These are phyloP conservation scores for Zoanthus sansibaricus DNA, from an alignment of 92 coral and sea anemone genomes.

Conservation along the genomic window DNA sequence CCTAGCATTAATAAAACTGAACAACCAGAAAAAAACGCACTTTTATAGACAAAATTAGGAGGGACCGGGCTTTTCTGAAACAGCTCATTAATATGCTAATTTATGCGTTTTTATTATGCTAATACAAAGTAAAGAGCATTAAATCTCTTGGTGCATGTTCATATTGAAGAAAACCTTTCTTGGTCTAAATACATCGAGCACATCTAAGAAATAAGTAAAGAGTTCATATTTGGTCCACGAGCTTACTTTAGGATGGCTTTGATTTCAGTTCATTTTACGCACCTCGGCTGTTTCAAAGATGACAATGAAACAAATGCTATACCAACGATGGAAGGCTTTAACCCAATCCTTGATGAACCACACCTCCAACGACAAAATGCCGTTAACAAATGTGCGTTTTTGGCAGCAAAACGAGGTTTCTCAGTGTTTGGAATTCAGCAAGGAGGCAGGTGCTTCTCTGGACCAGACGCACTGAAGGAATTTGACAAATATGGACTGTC, in stretches of 20 bases:
- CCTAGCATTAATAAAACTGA: no score
- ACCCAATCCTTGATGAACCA: constrained; percentile 46
- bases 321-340: constrained; percentile 9
- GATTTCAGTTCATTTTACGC: constrained; percentile 28
- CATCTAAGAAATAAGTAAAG: no score
- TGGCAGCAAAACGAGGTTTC: constrained; percentile 34
- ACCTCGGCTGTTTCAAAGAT: constrained; percentile 55
- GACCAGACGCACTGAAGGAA: constrained; percentile 15
- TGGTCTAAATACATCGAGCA: no score
- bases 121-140: no score
- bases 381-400: constrained; percentile 33
- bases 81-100: no score
- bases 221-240: no score
- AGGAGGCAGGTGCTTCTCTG: constrained; percentile 48
- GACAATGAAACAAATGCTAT: constrained; percentile 4
- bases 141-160: no score
- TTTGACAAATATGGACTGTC: constrained; percentile 31
- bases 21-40: no score
- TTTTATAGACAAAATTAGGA: no score
- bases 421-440: constrained; percentile 41
- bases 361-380: constrained; percentile 30
- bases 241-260: not conserved
- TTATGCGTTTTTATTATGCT: no score
- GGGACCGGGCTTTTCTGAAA: no score
- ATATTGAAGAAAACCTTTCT: no score